phyloP scores from a whole-genome alignment of 2,888 invertebrate species.

The Mythimna vitellina region DNA sequence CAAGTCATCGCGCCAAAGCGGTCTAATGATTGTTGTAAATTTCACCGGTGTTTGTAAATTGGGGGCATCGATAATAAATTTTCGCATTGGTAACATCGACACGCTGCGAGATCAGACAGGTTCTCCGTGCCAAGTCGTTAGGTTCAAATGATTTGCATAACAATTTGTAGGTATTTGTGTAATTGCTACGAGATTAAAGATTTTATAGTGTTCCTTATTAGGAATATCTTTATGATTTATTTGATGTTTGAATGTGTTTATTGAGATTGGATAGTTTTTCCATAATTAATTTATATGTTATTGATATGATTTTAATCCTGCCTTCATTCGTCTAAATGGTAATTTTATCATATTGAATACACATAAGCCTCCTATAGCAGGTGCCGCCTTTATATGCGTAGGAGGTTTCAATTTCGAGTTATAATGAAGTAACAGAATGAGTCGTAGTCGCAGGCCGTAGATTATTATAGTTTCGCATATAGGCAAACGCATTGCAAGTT shows the following conservation, averaged over 20 bases:
- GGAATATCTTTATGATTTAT: slow-evolving; percentile 51
- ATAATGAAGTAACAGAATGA: slow-evolving; percentile 27
- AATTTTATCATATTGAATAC: slow-evolving; percentile 38
- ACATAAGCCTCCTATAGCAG: slow-evolving; percentile 25
- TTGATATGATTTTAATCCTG: slow-evolving; percentile 54
- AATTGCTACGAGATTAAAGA: slow-evolving; percentile 58
- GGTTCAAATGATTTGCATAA: slow-evolving; percentile 77
- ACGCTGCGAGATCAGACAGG: slow-evolving; percentile 69
- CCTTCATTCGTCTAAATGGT: slow-evolving; percentile 42
- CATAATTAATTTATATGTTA: slow-evolving; percentile 53
- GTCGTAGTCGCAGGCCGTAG: slow-evolving; percentile 13
- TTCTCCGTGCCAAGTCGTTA: slow-evolving; percentile 75
- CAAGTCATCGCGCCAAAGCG: slow-evolving; percentile 65
- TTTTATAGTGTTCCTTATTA: slow-evolving; percentile 50
- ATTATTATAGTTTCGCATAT: slow-evolving; percentile 49
- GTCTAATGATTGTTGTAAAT: slow-evolving; percentile 68
- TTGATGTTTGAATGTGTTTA: slow-evolving; percentile 46
- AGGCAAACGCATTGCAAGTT: slow-evolving; percentile 64
- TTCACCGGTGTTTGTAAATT: slow-evolving; percentile 70
- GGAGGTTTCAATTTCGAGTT: slow-evolving; percentile 27
- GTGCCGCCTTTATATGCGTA: slow-evolving; percentile 15
- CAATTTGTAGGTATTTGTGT: slow-evolving; percentile 69
- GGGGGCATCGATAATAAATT: slow-evolving; percentile 77
- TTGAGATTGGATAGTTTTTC: slow-evolving; percentile 34
- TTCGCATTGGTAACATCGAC: slow-evolving; percentile 73